Conservation (phyloP, 2,888 invertebrate species). For the Spilarctia lutea region DNA sequence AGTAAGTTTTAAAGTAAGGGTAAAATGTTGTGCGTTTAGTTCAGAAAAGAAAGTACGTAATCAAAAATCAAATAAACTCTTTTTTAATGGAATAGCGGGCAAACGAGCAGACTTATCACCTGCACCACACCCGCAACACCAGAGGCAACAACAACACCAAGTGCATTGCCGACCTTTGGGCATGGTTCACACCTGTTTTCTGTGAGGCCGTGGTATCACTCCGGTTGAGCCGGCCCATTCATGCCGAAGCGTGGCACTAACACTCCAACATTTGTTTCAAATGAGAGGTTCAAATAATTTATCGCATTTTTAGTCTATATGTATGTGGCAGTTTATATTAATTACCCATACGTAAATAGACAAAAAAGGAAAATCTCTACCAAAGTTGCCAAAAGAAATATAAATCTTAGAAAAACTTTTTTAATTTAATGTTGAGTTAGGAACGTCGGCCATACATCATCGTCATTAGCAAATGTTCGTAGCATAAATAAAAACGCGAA, state of each 20-base stretch:
- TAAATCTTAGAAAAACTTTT: slow-evolving; percentile 34
- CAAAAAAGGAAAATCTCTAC: background rate
- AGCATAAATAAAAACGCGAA: slow-evolving; percentile 49
- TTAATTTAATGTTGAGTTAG: slow-evolving; percentile 46
- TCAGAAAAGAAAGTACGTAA: background rate
- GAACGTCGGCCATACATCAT: slow-evolving; percentile 46
- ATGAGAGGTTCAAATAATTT: background rate
- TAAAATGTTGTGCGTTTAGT: background rate
- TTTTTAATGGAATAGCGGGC: too few species aligned
- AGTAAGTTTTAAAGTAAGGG: background rate
- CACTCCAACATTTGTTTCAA: background rate
- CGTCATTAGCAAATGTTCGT: slow-evolving; percentile 47
- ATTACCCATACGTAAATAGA: background rate
- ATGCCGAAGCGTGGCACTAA: too few species aligned
- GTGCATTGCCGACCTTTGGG: too few species aligned
- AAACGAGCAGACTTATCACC: too few species aligned
- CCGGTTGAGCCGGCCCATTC: too few species aligned
- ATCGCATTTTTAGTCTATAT: background rate
- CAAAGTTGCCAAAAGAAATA: background rate
- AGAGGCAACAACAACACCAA: too few species aligned
- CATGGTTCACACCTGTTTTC: too few species aligned
- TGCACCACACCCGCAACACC: too few species aligned
- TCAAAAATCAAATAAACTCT: background rate
- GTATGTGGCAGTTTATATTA: background rate
- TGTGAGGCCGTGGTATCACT: too few species aligned